Conservation (phyloP, 2,888 invertebrate species). For the Drosophila tanythrix region DNA sequence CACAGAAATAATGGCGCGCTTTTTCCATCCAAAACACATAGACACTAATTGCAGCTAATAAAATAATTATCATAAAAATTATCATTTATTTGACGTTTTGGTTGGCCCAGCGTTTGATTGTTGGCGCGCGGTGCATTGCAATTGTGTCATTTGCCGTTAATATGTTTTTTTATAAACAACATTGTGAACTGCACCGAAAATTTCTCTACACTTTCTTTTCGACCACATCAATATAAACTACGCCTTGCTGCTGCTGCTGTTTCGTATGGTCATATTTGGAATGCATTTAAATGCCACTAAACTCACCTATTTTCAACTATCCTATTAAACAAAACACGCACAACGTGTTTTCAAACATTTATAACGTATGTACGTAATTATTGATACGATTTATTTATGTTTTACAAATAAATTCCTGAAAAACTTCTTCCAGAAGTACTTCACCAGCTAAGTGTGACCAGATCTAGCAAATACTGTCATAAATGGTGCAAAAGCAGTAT, state of each 20-base stretch:
- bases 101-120: conserved; percentile 20
- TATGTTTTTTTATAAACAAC: conserved; percentile 60
- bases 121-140: conserved; percentile 39
- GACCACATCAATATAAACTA: conserved; percentile 76
- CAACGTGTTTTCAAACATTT: conserved; percentile 78
- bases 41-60: conserved; percentile 41
- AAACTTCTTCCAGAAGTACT: conserved; percentile 70
- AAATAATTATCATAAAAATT: conserved; percentile 33
- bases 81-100: conserved; percentile 23
- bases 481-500: conserved; percentile 9
- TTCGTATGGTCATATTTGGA: conserved; percentile 60
- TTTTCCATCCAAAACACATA: conserved; percentile 70
- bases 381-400: conserved; percentile 61
- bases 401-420: conserved; percentile 68
- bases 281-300: conserved; percentile 71
- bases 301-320: conserved; percentile 80
- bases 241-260: conserved; percentile 63
- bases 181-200: conserved; percentile 74
- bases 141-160: conserved; percentile 40
- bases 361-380: conserved; percentile 70
- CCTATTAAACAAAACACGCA: conserved; percentile 72
- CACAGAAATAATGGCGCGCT: conserved; percentile 82
- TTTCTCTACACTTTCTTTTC: conserved; percentile 84
- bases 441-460: conserved; percentile 61
- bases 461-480: conserved; percentile 1